Conservation (phyloP, 2,113 vertebrate species). For the Bos indicus region DNA sequence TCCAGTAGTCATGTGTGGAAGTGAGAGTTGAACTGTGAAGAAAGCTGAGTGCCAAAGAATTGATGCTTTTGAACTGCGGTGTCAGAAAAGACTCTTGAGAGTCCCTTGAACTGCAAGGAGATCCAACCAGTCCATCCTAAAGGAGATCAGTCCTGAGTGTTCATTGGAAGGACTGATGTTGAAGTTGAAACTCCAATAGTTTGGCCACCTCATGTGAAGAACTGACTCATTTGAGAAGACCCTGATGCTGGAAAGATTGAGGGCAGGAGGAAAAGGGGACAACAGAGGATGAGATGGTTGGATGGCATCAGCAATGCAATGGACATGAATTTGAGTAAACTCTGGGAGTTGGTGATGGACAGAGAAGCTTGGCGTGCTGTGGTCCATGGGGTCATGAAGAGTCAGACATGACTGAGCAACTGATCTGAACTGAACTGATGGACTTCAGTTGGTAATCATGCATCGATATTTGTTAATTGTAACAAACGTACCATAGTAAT, state of each 20-base stretch:
- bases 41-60: not conserved
- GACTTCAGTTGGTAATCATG: not conserved
- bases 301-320: not conserved
- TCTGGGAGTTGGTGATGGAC: not conserved
- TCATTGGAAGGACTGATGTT: not conserved
- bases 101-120: not conserved
- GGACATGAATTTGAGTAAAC: not conserved
- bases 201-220: not conserved
- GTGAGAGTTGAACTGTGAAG: not conserved
- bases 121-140: not conserved
- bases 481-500: not conserved
- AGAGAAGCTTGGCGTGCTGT: not conserved
- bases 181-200: not conserved
- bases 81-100: not conserved
- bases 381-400: not conserved
- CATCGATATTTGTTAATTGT: not conserved
- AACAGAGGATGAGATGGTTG: not conserved
- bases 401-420: not conserved
- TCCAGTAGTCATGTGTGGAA: not conserved
- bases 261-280: not conserved
- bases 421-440: not conserved
- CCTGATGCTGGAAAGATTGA: not conserved
- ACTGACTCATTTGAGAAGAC: not conserved
- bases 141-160: not conserved
- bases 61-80: not conserved